Base-by-base conservation (phyloP, 2,797 vertebrate species). In the Crax fasciolata region DNA sequence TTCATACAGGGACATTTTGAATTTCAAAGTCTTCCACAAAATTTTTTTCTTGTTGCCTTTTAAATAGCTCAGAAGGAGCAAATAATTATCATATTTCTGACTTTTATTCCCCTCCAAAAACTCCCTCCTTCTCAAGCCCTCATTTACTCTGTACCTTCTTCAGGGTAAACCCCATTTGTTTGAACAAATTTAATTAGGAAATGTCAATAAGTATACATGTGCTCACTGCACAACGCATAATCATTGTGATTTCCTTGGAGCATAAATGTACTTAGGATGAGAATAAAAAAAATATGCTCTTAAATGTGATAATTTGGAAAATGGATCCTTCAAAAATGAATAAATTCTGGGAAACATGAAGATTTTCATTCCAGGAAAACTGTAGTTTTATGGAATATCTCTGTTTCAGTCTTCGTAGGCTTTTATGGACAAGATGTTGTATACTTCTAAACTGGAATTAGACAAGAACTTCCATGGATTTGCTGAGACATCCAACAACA, bases 131-230 rank as follows among this genome's bases (percentile, higher is more conserved):
- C 38, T 77, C 67, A 92, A 93, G 19, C 7, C 46, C 11, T 13
- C 20, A 72, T 85, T 95, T 94, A 79, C 46, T 61, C 38, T 77
- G 20, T 20, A 73, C 67, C 74, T 94, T 94, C 77, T 89, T 84
- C 73, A 79, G 80, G 80, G 71, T 94, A 82, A 32, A 84, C 39
- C 24, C 84, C 0, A 0, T 25, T 73, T 73, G 38, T 94, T 43
- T 84, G 74, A 97, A 67, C 88, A 94, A 93, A 95, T 95, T 90
- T 73, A 94, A 94, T 95, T 94, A 95, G 48, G 39, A 90, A 94
- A 95, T 94, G 83, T 93, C 91, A 91, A 41, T 94, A 91, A 86
- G 38, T 89, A 71, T 62, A 87, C 30, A 73, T 48, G 70, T 44
- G 21, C 35, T 91, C 59, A 30, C 83, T 88, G 70, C 70, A 87